Evolutionary conservation across 2,113 vertebrate genomes (phyloP).

Genomic region (Cyprichromis sp.): DNA sequence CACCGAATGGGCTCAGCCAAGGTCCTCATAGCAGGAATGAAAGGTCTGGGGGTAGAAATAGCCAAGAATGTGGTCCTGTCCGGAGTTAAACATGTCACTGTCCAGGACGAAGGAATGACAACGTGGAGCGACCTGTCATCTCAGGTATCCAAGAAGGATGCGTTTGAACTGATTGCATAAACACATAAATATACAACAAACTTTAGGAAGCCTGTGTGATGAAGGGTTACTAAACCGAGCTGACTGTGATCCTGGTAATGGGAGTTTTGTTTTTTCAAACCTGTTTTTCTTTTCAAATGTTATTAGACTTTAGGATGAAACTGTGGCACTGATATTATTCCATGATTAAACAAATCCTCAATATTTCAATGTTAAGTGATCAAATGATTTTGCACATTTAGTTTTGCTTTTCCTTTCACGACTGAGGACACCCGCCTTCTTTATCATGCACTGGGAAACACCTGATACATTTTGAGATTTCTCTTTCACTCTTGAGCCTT

Average conservation of each 20-base stretch:
- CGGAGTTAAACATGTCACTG: constrained; percentile 79
- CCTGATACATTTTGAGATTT: not conserved
- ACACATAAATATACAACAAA: not conserved
- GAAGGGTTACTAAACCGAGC: not conserved
- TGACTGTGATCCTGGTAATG: not conserved
- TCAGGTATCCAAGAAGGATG: constrained; percentile 62
- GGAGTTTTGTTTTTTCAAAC: too few species aligned
- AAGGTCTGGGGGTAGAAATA: constrained; percentile 83
- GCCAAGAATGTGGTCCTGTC: constrained; percentile 84
- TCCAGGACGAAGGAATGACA: constrained; percentile 73
- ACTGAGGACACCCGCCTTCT: not conserved
- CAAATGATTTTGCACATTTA: not conserved
- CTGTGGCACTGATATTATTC: not conserved
- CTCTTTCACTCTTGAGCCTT: not conserved
- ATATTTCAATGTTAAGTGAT: not conserved
- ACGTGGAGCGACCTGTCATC: constrained; percentile 72
- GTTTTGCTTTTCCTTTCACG: not conserved
- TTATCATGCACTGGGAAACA: not conserved
- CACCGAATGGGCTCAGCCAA: constrained; percentile 59
- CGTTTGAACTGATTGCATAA: not conserved
- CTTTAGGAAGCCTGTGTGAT: not conserved
- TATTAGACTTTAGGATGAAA: not conserved
- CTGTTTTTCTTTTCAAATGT: not conserved
- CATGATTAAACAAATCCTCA: not conserved
- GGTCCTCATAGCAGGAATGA: constrained; percentile 82